phyloP scores from a whole-genome alignment of 92 coral and sea anemone species.

The Siderastrea radians region DNA sequence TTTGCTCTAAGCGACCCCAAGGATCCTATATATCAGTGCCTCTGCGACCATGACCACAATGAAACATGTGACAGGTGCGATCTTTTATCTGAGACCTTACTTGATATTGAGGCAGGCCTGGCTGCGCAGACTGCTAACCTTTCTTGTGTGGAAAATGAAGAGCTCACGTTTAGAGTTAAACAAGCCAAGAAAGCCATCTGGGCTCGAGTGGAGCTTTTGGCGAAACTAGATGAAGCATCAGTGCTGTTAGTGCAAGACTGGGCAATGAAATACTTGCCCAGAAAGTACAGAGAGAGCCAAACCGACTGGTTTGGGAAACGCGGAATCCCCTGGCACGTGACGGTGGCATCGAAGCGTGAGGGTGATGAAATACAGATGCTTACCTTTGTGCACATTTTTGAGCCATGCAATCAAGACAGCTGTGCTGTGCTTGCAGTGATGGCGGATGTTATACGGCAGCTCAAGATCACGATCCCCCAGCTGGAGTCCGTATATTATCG shows the following conservation, averaged over 20 bases:
- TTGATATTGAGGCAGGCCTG: neutral
- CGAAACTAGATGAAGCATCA: conserved; percentile 19
- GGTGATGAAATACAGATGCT: conserved; percentile 29
- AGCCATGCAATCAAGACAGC: conserved; percentile 7
- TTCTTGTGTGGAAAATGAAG: neutral
- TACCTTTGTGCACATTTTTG: conserved; percentile 33
- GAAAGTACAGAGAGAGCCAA: conserved; percentile 39
- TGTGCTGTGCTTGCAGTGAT: conserved; percentile 44
- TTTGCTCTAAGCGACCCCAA: conserved; percentile 10
- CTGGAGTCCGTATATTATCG: conserved; percentile 20
- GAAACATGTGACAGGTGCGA: conserved; percentile 18
- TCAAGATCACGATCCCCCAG: conserved; percentile 33
- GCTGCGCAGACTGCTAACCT: conserved; percentile 6
- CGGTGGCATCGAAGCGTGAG: conserved; percentile 42
- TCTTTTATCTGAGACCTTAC: neutral
- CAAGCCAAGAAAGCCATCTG: conserved; percentile 26
- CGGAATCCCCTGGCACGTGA: conserved; percentile 44
- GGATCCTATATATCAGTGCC: conserved; percentile 12
- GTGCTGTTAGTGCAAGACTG: conserved; percentile 36
- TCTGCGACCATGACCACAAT: conserved; percentile 13
- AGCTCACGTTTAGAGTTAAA: conserved; percentile 24
- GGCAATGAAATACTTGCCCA: conserved; percentile 52
- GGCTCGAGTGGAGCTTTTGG: conserved; percentile 19
- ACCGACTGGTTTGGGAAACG: conserved; percentile 45
- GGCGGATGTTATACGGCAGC: conserved; percentile 55